These are phyloP conservation scores for Sciurus niger DNA, from an alignment of 2,113 vertebrate genomes.

Conservation along the genomic window DNA sequence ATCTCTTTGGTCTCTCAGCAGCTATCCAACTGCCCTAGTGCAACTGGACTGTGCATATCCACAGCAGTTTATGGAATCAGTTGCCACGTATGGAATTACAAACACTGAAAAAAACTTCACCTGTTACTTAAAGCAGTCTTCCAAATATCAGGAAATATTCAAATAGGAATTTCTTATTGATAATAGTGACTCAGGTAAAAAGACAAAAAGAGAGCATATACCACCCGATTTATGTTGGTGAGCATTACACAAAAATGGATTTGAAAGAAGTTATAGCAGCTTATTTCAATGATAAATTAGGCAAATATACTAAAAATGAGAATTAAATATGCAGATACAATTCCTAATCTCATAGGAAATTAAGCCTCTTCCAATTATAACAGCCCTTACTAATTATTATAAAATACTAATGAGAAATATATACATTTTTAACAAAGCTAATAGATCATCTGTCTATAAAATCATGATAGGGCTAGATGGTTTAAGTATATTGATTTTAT, in stretches of 20 bases:
- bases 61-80: background rate
- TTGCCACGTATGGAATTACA: background rate
- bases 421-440: conserved; percentile 72
- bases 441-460: conserved; percentile 46
- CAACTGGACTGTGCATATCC: background rate
- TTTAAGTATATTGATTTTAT: background rate
- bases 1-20: background rate
- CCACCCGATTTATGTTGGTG: background rate
- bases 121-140: background rate
- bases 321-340: conserved; percentile 5
- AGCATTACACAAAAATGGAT: background rate
- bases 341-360: conserved; percentile 67
- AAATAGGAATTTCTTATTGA: background rate
- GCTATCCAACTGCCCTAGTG: background rate
- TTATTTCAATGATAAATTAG: conserved; percentile 60
- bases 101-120: background rate
- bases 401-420: conserved; percentile 66
- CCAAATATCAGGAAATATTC: background rate
- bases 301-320: conserved; percentile 67
- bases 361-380: conserved; percentile 60
- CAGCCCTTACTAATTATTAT: conserved; percentile 62
- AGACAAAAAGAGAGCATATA: background rate
- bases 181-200: background rate
- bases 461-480: background rate
- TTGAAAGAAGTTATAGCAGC: background rate